Evolutionary conservation across 2,113 vertebrate species (phyloP), one percentile per base, ranked within the genome.

Genomic region (Muntiacus muntjak): DNA sequence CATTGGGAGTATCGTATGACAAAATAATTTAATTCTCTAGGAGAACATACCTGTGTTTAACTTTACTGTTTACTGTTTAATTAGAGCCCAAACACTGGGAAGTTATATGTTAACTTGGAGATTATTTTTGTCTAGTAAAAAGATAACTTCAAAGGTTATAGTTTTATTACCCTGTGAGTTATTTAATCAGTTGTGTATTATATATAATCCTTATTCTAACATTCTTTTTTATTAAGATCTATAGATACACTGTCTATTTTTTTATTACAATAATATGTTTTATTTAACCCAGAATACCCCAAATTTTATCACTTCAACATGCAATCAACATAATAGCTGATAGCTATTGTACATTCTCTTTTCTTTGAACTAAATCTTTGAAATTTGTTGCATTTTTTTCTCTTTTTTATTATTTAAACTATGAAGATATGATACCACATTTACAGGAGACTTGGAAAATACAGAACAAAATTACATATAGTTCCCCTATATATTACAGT

Each of bases 81-180:
- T 96, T 97, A 96, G 84, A 87, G 33, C 62, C 43, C 82, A 95
- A 84, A 94, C 50, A 79, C 57, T 95, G 54, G 96, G 60, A 93
- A 76, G 83, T 96, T 97, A 95, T 55, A 85, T 91, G 79, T 95
- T 95, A 97, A 95, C 96, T 89, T 89, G 52, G 67, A 95, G 92
- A 89, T 96, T 97, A 98, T 89, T 98, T 97, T 94, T 95, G 23
- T 94, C 92, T 96, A 71, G 33, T 86, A 92, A 45, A 97, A 97
- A 96, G 79, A 96, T 85, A 93, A 89, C 50, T 58, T 25, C 60
- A 95, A 96, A 94, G 33, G 71, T 96, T 92, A 89, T 74, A 79
- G 47, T 91, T 97, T 97, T 79, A 97, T 88, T 91, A 67, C 67
- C 79, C 10, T 62, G 15, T 89, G 58, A 87, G 40, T 87, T 92